Conservation (phyloP, 2,888 invertebrate species). For the Neuroscelio doddi region DNA sequence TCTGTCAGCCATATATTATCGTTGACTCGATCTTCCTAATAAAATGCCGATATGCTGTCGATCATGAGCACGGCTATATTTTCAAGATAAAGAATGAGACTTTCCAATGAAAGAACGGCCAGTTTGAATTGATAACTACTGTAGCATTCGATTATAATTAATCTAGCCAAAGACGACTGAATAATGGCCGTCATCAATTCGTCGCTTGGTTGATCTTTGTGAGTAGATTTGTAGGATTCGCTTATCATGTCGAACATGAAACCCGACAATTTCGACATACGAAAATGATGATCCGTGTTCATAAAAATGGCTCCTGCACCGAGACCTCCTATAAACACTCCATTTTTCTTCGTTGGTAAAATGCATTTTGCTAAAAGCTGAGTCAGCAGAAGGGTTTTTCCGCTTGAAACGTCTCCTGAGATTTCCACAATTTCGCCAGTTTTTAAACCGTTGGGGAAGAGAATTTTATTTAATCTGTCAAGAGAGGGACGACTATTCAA, state of each 20-base stretch:
- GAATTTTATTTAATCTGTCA: slow-evolving; percentile 71
- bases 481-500: slow-evolving; percentile 71
- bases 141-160: slow-evolving; percentile 70
- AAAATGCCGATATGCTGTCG: slow-evolving; percentile 74
- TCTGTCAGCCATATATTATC: slow-evolving; percentile 69
- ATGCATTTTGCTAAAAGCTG: slow-evolving; percentile 73
- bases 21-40: slow-evolving; percentile 71
- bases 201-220: slow-evolving; percentile 19
- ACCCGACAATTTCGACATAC: slow-evolving; percentile 65
- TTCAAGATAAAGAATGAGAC: slow-evolving; percentile 48
- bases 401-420: slow-evolving; percentile 70
- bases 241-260: slow-evolving; percentile 65
- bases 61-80: slow-evolving; percentile 72
- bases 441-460: slow-evolving; percentile 72
- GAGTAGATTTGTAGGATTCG: slow-evolving; percentile 45
- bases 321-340: slow-evolving; percentile 68
- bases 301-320: slow-evolving; percentile 72
- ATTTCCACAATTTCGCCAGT: slow-evolving; percentile 73
- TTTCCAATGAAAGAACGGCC: slow-evolving; percentile 64
- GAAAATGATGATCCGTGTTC: slow-evolving; percentile 74
- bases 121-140: slow-evolving; percentile 66
- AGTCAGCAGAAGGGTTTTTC: slow-evolving; percentile 72
- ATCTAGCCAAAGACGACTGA: slow-evolving; percentile 62
- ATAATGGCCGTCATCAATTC: slow-evolving; percentile 54
- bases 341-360: slow-evolving; percentile 64